Percentiles rank a stretch among this genome's conserved stretches.
Conservation (phyloP, 1,140 invertebrate species). For the Acromyrmex charruanus region DNA sequence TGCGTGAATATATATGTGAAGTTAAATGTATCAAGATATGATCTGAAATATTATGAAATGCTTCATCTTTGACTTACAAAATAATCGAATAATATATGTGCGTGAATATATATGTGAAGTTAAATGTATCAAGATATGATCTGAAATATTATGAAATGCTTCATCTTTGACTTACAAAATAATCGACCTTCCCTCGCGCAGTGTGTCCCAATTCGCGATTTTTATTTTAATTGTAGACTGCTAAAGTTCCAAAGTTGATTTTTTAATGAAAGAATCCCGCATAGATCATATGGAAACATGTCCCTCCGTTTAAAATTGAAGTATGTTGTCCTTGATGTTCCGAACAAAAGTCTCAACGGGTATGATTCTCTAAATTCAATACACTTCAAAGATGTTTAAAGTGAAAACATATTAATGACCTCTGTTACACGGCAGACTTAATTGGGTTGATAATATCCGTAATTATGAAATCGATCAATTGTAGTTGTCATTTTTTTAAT, state of each 20-base stretch:
- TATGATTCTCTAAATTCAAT: too few species aligned
- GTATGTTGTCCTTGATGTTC: too few species aligned
- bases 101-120: not conserved
- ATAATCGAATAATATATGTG: not conserved
- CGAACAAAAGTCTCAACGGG: too few species aligned
- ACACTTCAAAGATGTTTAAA: too few species aligned
- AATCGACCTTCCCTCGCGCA: not conserved
- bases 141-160: not conserved
- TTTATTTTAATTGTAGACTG: not conserved
- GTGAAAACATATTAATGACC: too few species aligned
- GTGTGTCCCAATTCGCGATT: not conserved
- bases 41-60: not conserved
- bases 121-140: not conserved
- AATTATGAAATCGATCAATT: too few species aligned
- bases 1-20: not conserved
- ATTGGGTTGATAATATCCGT: too few species aligned
- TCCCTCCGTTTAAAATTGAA: too few species aligned
- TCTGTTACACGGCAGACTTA: too few species aligned
- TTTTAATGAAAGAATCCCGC: not conserved
- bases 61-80: not conserved
- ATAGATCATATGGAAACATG: too few species aligned
- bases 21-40: not conserved
- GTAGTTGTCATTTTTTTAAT: too few species aligned
- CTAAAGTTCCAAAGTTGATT: not conserved
- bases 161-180: not conserved